Evolutionary conservation across 2,888 invertebrate genomes (phyloP).

Genomic region (Macroteleia sp.): DNA sequence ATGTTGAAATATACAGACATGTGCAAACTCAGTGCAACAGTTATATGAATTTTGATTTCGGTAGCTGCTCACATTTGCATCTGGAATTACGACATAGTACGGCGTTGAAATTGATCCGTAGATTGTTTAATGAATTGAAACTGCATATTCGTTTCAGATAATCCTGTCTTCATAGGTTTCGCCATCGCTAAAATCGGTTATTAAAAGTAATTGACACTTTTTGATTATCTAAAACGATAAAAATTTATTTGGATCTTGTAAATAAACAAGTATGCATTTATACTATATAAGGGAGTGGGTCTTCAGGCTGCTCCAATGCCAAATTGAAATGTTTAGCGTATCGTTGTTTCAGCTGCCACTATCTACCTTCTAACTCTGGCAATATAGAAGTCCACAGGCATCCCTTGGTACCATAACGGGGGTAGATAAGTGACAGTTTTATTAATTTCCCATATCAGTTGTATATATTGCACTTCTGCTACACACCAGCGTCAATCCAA

Average conservation of each 20-base stretch:
- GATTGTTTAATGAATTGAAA: no score
- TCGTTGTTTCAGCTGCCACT: constrained; percentile 76
- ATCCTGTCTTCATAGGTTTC: no score
- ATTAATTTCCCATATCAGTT: constrained; percentile 88
- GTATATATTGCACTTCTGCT: constrained; percentile 65
- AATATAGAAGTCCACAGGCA: constrained; percentile 51
- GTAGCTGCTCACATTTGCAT: no score
- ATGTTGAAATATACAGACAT: constrained; percentile 35
- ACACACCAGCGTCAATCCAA: constrained; percentile 65
- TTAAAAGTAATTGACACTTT: no score
- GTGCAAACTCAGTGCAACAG: constrained; percentile 23
- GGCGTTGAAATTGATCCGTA: no score
- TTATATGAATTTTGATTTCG: constrained; percentile 53
- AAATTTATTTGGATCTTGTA: constrained; percentile 19
- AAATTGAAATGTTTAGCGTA: constrained; percentile 85
- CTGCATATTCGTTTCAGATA: no score
- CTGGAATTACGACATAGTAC: no score
- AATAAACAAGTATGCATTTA: constrained; percentile 15
- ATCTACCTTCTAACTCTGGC: constrained; percentile 59
- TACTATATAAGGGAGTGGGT: constrained; percentile 16
- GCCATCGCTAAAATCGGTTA: no score
- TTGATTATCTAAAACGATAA: not conserved
- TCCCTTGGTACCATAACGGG: constrained; percentile 56
- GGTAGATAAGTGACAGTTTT: constrained; percentile 90
- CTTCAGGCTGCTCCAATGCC: constrained; percentile 67